Base-by-base conservation (phyloP, 2,113 vertebrate species). In the Sinocyclocheilus rhinocerous region DNA sequence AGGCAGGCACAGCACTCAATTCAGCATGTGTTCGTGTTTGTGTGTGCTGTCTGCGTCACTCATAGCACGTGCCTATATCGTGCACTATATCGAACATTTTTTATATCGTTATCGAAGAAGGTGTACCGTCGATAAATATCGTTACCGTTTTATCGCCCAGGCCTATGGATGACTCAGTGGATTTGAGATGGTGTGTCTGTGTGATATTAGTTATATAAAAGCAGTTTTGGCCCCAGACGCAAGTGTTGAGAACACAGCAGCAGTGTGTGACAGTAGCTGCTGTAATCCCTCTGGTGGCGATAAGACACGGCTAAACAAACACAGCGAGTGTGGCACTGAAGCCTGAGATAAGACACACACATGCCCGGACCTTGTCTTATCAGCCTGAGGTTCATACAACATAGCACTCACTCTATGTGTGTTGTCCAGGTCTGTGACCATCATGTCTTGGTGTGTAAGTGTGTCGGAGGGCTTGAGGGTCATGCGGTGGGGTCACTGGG, bases 301-400 rank as follows among this genome's bases (percentile, higher is more conserved):
- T 95, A 94, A 95, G 92, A 89, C 85, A 84, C 57, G 84, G 90
- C 90, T 92, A 94, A 92, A 92, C 90, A 94, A 94, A 93, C 88
- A 89, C 90, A 92, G 89, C 89, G 84, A 81, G 81, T 85, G 91
- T 91, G 90, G 92, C 91, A 91, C 91, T 92, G 93, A 90, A 89
- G 90, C 90, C 76, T 55, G 20, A 92, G 94, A 94, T 95, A 94
- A 93, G 92, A 81, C 69, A 90, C 87, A 88, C 91, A 7, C 89
- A 82, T 86, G 91, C 81, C 45, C 57, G 72, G 50, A 75, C 72
- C 26, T 65, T 33, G 69, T 79, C 73, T 85, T 87, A 87, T 87
- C 83, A 6, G 75, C 61, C 75, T 78, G 88, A 76, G 85, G 88
- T 87, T 93, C 91, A 90, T 93, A 92, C 92, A 93, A 93, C 92